Percentiles rank a stretch among this genome's conserved stretches.
Evolutionary conservation across 2,888 invertebrate species (phyloP).

Genomic region (Diarsia dahlii): DNA sequence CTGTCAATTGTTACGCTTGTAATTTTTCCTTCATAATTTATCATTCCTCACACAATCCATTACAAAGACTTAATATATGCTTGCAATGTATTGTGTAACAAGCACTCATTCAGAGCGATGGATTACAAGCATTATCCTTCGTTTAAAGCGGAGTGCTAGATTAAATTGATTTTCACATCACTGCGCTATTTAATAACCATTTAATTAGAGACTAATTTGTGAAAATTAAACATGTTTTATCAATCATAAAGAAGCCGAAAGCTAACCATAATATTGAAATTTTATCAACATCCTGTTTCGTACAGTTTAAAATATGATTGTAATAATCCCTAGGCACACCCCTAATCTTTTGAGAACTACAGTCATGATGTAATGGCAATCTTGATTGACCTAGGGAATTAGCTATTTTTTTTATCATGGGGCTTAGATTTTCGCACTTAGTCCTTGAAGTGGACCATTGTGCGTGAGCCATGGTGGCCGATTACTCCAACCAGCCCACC

Average conservation of each 20-base stretch:
- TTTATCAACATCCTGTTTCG: not conserved
- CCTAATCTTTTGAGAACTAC: not conserved
- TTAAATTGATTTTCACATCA: conserved; percentile 51
- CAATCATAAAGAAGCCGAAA: not conserved
- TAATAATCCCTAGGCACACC: not conserved
- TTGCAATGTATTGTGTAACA: not conserved
- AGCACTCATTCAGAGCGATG: conserved; percentile 84
- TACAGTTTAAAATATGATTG: not conserved
- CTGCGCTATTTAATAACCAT: conserved; percentile 11
- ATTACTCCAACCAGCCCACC: too few species aligned
- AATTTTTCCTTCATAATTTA: too few species aligned
- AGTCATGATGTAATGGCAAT: not conserved
- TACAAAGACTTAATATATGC: too few species aligned
- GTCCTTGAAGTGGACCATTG: too few species aligned
- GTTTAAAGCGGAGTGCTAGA: conserved; percentile 81
- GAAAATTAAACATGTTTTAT: conserved; percentile 44
- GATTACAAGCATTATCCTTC: conserved; percentile 73
- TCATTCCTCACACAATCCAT: too few species aligned
- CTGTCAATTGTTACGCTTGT: too few species aligned
- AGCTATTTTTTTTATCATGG: too few species aligned
- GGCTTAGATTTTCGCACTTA: too few species aligned
- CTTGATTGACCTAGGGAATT: not conserved
- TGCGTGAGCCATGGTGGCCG: too few species aligned
- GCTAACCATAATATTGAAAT: not conserved
- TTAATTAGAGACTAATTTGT: not conserved